A percentile compares a stretch with the other conserved stretches of the same genome.
These are phyloP conservation scores for Anolis carolinensis DNA, from an alignment of 2,113 vertebrate genomes.

Conservation along the genomic window DNA sequence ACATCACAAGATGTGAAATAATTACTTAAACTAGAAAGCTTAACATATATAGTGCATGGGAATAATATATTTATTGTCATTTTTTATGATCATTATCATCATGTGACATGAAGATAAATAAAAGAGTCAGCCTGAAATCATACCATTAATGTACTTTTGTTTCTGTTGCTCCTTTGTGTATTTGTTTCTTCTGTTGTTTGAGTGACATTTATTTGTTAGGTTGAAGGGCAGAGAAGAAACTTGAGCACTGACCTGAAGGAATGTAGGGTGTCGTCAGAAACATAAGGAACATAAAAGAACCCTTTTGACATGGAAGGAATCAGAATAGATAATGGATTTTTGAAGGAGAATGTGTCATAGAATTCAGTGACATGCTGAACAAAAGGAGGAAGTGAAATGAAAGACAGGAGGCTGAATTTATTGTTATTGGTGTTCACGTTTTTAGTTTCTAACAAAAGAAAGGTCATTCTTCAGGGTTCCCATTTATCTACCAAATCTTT, in stretches of 20 bases:
- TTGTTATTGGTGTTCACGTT: slow-evolving; percentile 59
- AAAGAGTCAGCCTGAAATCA: slow-evolving; percentile 39
- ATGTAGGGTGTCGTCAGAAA: slow-evolving; percentile 60
- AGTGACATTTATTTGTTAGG: slow-evolving; percentile 71
- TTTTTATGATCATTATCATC: slow-evolving; percentile 29
- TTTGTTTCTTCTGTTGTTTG: slow-evolving; percentile 62
- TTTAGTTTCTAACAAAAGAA: slow-evolving; percentile 61
- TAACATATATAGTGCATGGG: slow-evolving; percentile 3
- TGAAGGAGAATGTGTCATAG: slow-evolving; percentile 67
- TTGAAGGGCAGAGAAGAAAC: slow-evolving; percentile 66
- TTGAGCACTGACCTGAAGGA: slow-evolving; percentile 66
- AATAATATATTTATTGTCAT: slow-evolving; percentile 19
- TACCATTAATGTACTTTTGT: slow-evolving; percentile 41
- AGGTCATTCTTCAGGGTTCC: slow-evolving; percentile 60
- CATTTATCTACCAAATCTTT: slow-evolving; percentile 65
- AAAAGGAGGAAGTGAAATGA: slow-evolving; percentile 60
- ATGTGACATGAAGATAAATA: slow-evolving; percentile 22
- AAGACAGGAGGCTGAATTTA: slow-evolving; percentile 57
- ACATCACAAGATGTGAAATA: slow-evolving; percentile 26
- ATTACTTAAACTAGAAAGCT: slow-evolving; percentile 33
- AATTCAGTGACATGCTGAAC: slow-evolving; percentile 57
- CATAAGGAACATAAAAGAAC: slow-evolving; percentile 67
- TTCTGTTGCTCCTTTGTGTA: slow-evolving; percentile 55
- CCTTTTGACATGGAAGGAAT: slow-evolving; percentile 61
- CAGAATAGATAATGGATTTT: slow-evolving; percentile 68